Percentiles rank a stretch among this genome's conserved stretches.
These are phyloP conservation scores for Garra rufa DNA, from an alignment of 2,113 vertebrate species.

Conservation along the genomic window DNA sequence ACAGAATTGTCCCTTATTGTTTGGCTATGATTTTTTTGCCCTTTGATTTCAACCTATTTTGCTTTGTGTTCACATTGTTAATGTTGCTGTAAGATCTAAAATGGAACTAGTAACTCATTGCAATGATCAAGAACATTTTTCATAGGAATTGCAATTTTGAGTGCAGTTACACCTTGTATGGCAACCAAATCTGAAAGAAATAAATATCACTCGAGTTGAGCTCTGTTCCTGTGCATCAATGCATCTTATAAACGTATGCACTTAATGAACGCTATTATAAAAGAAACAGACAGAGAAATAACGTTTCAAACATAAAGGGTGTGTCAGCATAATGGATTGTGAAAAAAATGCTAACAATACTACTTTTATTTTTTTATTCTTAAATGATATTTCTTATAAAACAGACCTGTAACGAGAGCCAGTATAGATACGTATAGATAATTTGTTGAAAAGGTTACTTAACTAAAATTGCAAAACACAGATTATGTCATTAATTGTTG, in stretches of 20 bases:
- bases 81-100: not conserved
- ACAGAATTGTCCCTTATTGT: not conserved
- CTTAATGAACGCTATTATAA: not conserved
- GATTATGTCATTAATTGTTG: constrained; percentile 48
- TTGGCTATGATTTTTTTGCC: not conserved
- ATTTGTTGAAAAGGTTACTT: constrained; percentile 80
- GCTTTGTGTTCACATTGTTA: not conserved
- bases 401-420: constrained; percentile 77
- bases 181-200: not conserved
- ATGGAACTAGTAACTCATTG: not conserved
- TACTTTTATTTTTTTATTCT: constrained; percentile 17
- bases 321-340: not conserved
- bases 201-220: not conserved
- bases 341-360: not conserved
- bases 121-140: not conserved
- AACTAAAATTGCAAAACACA: constrained; percentile 81
- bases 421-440: constrained; percentile 76
- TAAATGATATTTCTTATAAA: constrained; percentile 69
- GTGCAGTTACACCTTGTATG: not conserved
- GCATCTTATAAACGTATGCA: not conserved
- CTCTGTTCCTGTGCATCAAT: not conserved
- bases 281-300: not conserved
- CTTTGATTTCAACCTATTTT: not conserved
- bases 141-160: not conserved
- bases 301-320: not conserved